Percentiles rank a stretch among this genome's conserved stretches.
phyloP scores from a whole-genome alignment of 2,888 invertebrate genomes.

The Podotricha telesiphe region DNA sequence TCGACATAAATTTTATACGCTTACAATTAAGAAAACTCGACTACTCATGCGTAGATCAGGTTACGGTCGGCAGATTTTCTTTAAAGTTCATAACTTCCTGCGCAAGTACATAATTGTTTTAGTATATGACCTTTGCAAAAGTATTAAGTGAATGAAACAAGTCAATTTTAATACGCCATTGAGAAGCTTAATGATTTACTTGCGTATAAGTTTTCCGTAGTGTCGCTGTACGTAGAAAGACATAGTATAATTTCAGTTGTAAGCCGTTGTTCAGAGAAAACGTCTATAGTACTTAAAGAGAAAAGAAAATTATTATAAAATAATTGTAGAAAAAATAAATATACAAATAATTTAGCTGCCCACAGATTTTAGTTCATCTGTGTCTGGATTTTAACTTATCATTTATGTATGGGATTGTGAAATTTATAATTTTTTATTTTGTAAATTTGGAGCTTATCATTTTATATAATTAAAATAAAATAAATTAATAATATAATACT shows the following conservation, averaged over 20 bases:
- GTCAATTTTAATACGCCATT: conserved; percentile 14
- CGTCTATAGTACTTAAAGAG: background rate
- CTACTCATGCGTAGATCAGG: conserved; percentile 62
- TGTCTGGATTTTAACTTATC: no score
- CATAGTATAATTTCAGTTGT: background rate
- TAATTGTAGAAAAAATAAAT: no score
- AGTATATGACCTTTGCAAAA: conserved; percentile 57
- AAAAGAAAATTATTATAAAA: no score
- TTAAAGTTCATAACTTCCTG: conserved; percentile 69
- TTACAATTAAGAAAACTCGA: conserved; percentile 60
- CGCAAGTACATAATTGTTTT: conserved; percentile 51
- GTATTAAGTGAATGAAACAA: conserved; percentile 15
- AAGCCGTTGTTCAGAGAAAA: background rate
- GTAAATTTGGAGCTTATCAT: no score
- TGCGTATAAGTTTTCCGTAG: background rate
- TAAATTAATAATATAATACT: no score
- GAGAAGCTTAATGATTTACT: background rate
- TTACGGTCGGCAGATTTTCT: conserved; percentile 61
- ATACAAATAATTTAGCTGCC: no score
- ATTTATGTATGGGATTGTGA: background rate
- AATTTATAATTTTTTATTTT: no score
- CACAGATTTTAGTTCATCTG: no score
- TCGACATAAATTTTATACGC: conserved; percentile 41
- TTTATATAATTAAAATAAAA: no score
- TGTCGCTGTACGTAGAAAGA: background rate